phyloP scores from a whole-genome alignment of 2,888 invertebrate species.

The Sphaeridia pumilis region DNA sequence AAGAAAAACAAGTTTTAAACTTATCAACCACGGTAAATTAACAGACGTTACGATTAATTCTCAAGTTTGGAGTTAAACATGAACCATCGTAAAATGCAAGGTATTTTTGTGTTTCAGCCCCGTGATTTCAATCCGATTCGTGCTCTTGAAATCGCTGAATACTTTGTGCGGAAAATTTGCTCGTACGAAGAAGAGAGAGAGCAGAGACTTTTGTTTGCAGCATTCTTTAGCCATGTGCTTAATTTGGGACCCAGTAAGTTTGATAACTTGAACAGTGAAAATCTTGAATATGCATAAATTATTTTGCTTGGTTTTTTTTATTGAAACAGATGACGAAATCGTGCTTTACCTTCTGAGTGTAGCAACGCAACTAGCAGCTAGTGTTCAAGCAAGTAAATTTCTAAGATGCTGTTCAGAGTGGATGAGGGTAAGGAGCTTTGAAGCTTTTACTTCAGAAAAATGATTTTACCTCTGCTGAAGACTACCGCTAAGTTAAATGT shows the following conservation, averaged over 20 bases:
- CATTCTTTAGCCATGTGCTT: constrained; percentile 22
- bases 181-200: constrained; percentile 23
- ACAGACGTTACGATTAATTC: neutral
- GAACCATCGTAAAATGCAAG: neutral
- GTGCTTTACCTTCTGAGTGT: constrained; percentile 20
- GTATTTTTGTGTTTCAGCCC: constrained; percentile 2
- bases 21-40: neutral
- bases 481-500: neutral
- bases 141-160: constrained; percentile 2
- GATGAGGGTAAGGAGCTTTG: constrained; percentile 21
- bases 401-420: constrained; percentile 25
- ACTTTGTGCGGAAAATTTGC: constrained; percentile 16
- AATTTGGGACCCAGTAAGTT: constrained; percentile 15
- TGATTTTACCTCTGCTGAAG: neutral
- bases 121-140: constrained; percentile 6
- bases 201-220: constrained; percentile 22
- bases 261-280: neutral
- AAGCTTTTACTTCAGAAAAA: neutral
- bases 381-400: constrained; percentile 18
- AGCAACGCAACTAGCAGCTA: constrained; percentile 22
- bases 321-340: constrained; percentile 19
- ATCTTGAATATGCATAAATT: neutral
- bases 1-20: neutral
- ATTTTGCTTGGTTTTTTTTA: neutral
- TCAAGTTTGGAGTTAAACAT: neutral